Evolutionary conservation across 2,113 vertebrate species (phyloP), one percentile per base, ranked within the genome.

Genomic region (Tragelaphus imberbis): DNA sequence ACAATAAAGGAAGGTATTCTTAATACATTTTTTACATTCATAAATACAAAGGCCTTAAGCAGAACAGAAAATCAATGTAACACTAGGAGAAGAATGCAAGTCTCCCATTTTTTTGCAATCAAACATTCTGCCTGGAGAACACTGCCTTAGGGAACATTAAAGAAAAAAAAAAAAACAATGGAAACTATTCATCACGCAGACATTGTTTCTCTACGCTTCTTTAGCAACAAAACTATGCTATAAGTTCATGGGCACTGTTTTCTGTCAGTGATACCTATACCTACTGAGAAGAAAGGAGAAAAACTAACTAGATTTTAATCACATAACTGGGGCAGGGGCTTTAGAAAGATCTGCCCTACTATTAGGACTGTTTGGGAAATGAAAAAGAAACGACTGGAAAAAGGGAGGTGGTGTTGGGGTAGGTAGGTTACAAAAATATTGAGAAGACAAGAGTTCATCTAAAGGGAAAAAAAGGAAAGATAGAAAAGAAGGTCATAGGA

Each of bases 41-140:
- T 89, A 91, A 86, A 81, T 79, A 84, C 55, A 84, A 93, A 94
- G 77, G 9, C 87, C 30, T 97, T 47, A 80, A 71, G n/a, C 47
- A 92, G 68, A 86, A 88, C 12, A 85, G 80, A 81, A 96, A 97
- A 65, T 97, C 79, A 75, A 2, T 90, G 25, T 56, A 75, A 75
- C 9, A 13, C 13, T 30, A 49, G 55, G n/a, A 86, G 28, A 40
- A 84, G 33, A 96, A 95, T 53, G 2, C 33, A 80, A 21, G 28
- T 82, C 58, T 97, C 3, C 56, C 80, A 0, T 12, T 84, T 84
- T n/a, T 96, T 94, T 77, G 58, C 56, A 96, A 84, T 89, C 95
- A 94, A 44, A 93, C 91, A 59, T 81, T 96, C 88, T 68, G 15
- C 65, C 79, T 51, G 9, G 53, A 89, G 59, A 89, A 44, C 4